Base-by-base conservation (phyloP, 2,888 invertebrate genomes). In the Beris morrisii region DNA sequence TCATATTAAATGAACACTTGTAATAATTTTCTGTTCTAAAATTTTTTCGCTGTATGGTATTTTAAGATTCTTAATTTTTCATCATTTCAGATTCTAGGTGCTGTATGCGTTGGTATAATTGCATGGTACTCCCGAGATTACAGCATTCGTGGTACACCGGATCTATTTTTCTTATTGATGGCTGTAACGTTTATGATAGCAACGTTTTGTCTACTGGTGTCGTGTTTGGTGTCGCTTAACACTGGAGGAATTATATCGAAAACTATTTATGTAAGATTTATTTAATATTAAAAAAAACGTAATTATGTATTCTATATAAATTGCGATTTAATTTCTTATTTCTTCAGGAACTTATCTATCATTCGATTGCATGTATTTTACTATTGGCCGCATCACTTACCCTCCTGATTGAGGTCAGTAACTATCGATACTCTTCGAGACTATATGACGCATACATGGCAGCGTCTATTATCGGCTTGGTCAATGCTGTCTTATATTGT, bases 211-310 rank as follows among this genome's bases (percentile, higher is more conserved):
- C 77, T 93, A 50, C 79, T 93, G 46, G 75, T 88, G 4, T 86
- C 93, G 0, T 92, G 90, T 72, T 73, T 93, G 13, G 82, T 88
- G 38, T 93, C 93, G 3, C 82, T 92, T 58, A 87, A 92, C 13
- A 91, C 93, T 0, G 89, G 92, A n/a, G 87, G 91, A 43, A 88
- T 93, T 72, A 87, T 94, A 73, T 86, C 92, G 1, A 93, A 93
- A 82, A 93, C 80, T n/a, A 80, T 80, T 67, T 80, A 78, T 69
- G 80, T 80, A 72, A 77, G 79, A 7, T 38, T 38, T 2, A 22
- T 22, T 2, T 22, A 43, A 54, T 50, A 32, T 61, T 54, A 12
- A 11, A 32, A 46, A 56, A 45, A 44, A 9, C 15, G 4, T 52
- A 15, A 22, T 22, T 22, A 22, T 22, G 22, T 22, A 22, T 22